Evolutionary conservation across 2,113 vertebrate genomes (phyloP).

Genomic region (Montifringilla adamsi): DNA sequence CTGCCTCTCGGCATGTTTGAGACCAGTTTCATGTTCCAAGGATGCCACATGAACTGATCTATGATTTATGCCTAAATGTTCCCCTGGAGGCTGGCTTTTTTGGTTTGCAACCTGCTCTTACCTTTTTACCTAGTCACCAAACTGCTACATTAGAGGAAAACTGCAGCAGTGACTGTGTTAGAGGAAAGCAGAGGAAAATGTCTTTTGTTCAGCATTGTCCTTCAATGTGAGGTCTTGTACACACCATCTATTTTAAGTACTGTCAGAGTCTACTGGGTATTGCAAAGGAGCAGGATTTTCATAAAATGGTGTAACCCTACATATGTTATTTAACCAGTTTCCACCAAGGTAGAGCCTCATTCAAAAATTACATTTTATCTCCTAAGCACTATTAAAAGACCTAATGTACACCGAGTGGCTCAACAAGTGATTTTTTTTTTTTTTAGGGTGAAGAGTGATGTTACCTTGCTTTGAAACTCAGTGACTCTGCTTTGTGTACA

Average conservation of each 20-base stretch:
- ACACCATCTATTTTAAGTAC: neutral
- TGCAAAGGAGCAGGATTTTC: neutral
- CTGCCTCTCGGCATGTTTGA: neutral
- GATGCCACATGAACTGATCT: neutral
- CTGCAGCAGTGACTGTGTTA: neutral
- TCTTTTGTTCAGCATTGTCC: neutral
- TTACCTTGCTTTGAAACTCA: neutral
- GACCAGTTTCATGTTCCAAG: neutral
- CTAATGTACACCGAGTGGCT: neutral
- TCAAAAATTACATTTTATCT: neutral
- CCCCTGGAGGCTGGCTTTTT: neutral
- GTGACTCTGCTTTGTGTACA: neutral
- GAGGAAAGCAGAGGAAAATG: neutral
- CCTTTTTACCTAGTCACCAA: neutral
- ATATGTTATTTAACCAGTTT: neutral
- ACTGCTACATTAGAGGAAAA: neutral
- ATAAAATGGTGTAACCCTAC: neutral
- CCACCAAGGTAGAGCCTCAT: neutral
- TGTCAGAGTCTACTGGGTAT: neutral
- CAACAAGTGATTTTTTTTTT: neutral
- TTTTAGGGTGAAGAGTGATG: neutral
- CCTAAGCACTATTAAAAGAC: neutral
- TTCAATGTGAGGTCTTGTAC: neutral
- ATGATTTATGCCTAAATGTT: neutral
- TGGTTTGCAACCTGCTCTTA: neutral